Conservation (phyloP, 2,797 vertebrate genomes). For the Linurgus olivaceus region DNA sequence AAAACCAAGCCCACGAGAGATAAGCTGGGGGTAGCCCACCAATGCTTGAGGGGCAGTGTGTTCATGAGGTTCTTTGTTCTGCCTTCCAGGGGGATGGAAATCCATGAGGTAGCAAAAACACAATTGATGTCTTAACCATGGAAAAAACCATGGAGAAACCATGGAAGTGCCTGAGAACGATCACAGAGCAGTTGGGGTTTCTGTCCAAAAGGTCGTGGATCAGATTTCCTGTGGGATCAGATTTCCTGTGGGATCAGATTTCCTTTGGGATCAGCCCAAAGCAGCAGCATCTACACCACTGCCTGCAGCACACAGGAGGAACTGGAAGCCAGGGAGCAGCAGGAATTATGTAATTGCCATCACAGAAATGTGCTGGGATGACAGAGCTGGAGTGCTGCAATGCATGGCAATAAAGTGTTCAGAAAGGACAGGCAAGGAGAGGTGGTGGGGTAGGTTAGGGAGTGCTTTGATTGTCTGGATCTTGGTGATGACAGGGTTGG, state of each 20-base stretch:
- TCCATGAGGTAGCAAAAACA: background rate
- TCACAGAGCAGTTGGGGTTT: background rate
- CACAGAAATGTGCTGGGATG: background rate
- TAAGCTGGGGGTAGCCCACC: background rate
- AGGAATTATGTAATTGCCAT: background rate
- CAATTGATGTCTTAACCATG: fast-evolving
- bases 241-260: background rate
- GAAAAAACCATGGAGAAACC: background rate
- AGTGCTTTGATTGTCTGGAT: background rate
- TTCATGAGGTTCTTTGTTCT: background rate
- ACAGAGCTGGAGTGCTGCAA: background rate
- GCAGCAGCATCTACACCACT: background rate
- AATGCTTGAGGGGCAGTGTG: background rate
- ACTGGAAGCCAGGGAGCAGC: background rate
- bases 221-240: background rate
- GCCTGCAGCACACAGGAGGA: background rate
- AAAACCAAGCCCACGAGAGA: background rate
- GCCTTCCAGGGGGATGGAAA: background rate
- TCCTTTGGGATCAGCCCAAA: background rate
- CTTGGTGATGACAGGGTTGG: no score
- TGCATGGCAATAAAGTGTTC: background rate
- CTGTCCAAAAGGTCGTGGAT: background rate
- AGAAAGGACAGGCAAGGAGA: background rate
- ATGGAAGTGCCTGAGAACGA: background rate
- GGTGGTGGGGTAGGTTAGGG: background rate